Percentiles rank a stretch among this genome's conserved stretches.
Conservation (phyloP, 2,797 vertebrate species). For the Mormyrops boulengeri region DNA sequence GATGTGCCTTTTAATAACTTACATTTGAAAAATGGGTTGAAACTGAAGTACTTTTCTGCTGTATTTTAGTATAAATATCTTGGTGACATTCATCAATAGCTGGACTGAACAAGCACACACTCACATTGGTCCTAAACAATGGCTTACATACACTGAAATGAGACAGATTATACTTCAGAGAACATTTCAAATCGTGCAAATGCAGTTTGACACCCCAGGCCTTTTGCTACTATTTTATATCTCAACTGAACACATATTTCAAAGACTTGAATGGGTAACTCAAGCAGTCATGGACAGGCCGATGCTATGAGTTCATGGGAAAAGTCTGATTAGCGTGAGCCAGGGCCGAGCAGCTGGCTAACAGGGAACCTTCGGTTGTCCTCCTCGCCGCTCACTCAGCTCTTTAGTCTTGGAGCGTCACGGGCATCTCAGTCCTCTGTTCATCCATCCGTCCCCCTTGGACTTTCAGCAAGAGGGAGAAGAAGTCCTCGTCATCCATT, state of each 20-base stretch:
- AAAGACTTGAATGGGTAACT: neutral
- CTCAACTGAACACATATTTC: neutral
- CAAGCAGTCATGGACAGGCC: neutral
- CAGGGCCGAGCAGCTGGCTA: neutral
- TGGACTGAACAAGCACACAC: neutral
- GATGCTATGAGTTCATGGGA: neutral
- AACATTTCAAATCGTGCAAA: conserved; percentile 2
- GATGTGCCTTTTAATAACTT: neutral
- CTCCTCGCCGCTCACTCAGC: neutral
- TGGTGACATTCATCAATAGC: neutral
- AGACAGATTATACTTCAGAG: neutral
- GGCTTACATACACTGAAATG: neutral
- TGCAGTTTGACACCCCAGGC: conserved; percentile 9
- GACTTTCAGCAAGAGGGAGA: conserved; percentile 76
- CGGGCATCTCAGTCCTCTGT: conserved; percentile 70
- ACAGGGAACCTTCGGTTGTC: neutral
- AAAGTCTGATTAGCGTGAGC: neutral
- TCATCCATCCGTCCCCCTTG: conserved; percentile 81
- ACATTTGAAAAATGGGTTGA: neutral
- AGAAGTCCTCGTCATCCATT: conserved; percentile 80
- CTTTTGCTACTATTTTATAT: neutral
- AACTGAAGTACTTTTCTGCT: neutral
- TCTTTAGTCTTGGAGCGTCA: conserved; percentile 53
- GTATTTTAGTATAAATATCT: neutral
- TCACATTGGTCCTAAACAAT: neutral